Conservation (phyloP, 2,797 vertebrate species). For the Ispidina picta region DNA sequence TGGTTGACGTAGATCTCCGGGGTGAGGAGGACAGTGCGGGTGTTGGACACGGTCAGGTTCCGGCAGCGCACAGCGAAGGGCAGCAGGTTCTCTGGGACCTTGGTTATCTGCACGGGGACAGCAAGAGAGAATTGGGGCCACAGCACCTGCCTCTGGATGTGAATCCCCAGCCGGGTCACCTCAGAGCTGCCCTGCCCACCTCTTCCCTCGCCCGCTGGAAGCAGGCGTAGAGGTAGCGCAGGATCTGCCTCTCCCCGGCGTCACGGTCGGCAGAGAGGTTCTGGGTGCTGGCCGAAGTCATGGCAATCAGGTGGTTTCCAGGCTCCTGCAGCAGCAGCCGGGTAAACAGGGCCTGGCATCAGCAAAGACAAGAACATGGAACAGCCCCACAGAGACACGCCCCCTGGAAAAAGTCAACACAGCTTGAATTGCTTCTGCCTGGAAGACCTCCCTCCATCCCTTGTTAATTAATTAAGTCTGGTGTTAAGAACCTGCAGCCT, state of each 20-base stretch:
- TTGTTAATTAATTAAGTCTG: fast-evolving
- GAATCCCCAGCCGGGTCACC: fast-evolving
- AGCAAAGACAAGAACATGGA: not conserved
- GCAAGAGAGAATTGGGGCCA: not conserved
- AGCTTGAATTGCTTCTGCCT: not conserved
- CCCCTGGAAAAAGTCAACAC: fast-evolving
- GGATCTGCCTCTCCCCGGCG: conserved; percentile 89
- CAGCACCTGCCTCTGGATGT: fast-evolving
- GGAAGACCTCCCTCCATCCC: fast-evolving
- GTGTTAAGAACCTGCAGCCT: not conserved
- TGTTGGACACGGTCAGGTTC: conserved; percentile 89
- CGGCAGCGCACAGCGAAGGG: conserved; percentile 91
- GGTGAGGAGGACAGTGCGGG: conserved; percentile 91
- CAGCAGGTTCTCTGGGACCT: conserved; percentile 95
- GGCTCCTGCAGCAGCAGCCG: conserved; percentile 92
- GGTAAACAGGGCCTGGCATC: conserved; percentile 89
- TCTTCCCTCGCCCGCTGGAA: conserved; percentile 94
- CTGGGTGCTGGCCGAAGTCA: conserved; percentile 86
- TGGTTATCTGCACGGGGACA: conserved; percentile 85
- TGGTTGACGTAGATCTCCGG: conserved; percentile 95
- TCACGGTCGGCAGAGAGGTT: conserved; percentile 96
- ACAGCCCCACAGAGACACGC: fast-evolving
- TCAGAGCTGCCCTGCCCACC: conserved; percentile 68
- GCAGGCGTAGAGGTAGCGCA: conserved; percentile 92
- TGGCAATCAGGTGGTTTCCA: conserved; percentile 91